Percentiles rank a stretch among this genome's conserved stretches.
These are phyloP conservation scores for Trachelus troglodyta DNA, from an alignment of 2,888 invertebrate genomes.

Conservation along the genomic window DNA sequence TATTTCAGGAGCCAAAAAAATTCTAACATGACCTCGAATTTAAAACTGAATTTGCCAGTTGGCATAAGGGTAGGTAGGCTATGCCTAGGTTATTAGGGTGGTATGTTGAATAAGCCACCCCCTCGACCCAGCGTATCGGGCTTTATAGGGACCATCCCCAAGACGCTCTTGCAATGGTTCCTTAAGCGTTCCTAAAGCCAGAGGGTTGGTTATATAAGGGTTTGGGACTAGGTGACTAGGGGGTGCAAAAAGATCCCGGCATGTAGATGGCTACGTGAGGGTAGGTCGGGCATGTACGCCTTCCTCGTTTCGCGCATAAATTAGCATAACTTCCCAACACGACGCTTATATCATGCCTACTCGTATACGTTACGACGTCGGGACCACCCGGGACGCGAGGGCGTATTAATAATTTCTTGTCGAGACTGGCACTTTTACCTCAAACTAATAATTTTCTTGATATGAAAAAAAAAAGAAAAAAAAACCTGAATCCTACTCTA, in stretches of 20 bases:
- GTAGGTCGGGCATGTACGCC: constrained; percentile 37
- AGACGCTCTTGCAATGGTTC: neutral
- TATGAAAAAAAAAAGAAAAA: neutral
- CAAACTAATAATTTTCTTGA: neutral
- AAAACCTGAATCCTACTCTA: neutral
- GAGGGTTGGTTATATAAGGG: neutral
- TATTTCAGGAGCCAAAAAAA: neutral
- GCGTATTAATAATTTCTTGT: neutral
- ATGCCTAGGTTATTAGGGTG: neutral
- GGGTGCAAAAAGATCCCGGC: constrained; percentile 27
- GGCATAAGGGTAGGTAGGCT: neutral
- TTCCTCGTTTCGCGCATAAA: constrained; percentile 45
- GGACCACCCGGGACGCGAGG: neutral
- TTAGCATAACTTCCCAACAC: constrained; percentile 45
- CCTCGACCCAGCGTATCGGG: neutral
- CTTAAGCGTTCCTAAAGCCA: neutral
- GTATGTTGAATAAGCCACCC: neutral
- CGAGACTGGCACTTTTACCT: neutral
- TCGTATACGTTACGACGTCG: neutral
- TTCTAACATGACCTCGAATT: neutral
- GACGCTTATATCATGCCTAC: constrained; percentile 1
- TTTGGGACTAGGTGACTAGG: constrained; percentile 5
- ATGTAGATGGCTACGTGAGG: constrained; percentile 28
- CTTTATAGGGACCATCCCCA: neutral
- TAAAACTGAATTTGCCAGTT: neutral